Conservation (phyloP, 2,113 vertebrate genomes). For the Calidris pugnax region DNA sequence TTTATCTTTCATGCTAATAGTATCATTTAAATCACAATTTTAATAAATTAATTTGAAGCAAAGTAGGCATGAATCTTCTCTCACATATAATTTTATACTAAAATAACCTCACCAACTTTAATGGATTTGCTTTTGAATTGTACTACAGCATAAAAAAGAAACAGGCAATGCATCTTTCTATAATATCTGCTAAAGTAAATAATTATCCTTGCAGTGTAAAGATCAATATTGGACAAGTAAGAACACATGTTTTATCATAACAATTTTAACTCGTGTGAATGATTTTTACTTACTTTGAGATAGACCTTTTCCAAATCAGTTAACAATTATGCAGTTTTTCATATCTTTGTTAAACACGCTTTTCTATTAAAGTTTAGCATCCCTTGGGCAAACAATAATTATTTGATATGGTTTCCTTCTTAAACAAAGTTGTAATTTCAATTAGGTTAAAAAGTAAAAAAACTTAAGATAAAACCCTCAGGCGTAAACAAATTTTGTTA, state of each 20-base stretch:
- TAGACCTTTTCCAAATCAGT: constrained; percentile 48
- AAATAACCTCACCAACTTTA: constrained; percentile 19
- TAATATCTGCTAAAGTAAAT: background rate
- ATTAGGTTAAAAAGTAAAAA: constrained; percentile 49
- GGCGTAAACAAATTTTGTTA: constrained; percentile 34
- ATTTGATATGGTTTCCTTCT: constrained; percentile 51
- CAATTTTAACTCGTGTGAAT: background rate
- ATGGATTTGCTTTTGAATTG: background rate
- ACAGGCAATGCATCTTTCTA: background rate
- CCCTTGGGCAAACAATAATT: constrained; percentile 63
- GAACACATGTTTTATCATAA: background rate
- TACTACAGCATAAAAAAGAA: background rate
- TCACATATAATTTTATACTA: background rate
- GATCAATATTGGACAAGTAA: background rate
- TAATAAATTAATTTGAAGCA: constrained; percentile 39
- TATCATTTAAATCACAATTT: constrained; percentile 12
- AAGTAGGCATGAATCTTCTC: constrained; percentile 15
- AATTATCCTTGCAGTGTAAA: background rate
- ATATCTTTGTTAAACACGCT: constrained; percentile 55
- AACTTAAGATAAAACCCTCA: constrained; percentile 8
- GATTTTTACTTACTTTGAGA: constrained; percentile 36
- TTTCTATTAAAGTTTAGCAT: constrained; percentile 61
- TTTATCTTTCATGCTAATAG: constrained; percentile 22
- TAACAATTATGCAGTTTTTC: constrained; percentile 44
- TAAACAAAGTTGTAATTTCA: constrained; percentile 61